phyloP scores from a whole-genome alignment of 2,888 invertebrate genomes.

The Cecidostiba fungosa region DNA sequence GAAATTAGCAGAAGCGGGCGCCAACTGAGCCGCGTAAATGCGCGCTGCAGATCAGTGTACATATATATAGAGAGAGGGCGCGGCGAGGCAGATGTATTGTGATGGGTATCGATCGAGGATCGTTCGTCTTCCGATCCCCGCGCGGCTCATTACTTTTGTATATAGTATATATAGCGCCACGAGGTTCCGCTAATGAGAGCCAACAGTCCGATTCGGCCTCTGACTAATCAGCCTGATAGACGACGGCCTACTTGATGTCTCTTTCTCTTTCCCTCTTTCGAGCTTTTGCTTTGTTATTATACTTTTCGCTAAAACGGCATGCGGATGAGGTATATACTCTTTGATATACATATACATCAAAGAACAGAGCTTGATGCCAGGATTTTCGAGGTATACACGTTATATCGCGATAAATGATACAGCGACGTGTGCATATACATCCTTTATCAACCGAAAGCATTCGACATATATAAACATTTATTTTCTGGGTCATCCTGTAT shows the following conservation, averaged over 20 bases:
- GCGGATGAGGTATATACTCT: not conserved
- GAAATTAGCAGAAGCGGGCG: constrained; percentile 14
- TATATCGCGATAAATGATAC: not conserved
- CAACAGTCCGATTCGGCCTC: not conserved
- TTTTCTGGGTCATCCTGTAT: not conserved
- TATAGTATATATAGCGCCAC: not conserved
- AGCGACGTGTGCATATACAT: not conserved
- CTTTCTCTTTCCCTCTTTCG: not conserved
- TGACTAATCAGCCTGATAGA: constrained; percentile 12
- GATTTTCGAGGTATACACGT: not conserved
- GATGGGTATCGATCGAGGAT: constrained; percentile 9
- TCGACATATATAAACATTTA: not conserved
- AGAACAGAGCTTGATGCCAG: not conserved
- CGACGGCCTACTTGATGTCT: constrained; percentile 11
- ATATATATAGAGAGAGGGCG: not conserved
- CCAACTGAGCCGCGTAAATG: not conserved
- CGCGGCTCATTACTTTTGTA: constrained; percentile 7
- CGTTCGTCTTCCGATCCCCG: not conserved
- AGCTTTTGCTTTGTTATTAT: not conserved
- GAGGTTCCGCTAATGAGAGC: constrained; percentile 1
- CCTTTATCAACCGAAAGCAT: not conserved
- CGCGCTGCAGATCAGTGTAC: not conserved
- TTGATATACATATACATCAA: not conserved
- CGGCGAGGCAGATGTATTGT: not conserved
- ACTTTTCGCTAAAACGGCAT: constrained; percentile 3